Base-by-base conservation (phyloP, 2,797 vertebrate species). In the Ctenopoma kingsleyae region DNA sequence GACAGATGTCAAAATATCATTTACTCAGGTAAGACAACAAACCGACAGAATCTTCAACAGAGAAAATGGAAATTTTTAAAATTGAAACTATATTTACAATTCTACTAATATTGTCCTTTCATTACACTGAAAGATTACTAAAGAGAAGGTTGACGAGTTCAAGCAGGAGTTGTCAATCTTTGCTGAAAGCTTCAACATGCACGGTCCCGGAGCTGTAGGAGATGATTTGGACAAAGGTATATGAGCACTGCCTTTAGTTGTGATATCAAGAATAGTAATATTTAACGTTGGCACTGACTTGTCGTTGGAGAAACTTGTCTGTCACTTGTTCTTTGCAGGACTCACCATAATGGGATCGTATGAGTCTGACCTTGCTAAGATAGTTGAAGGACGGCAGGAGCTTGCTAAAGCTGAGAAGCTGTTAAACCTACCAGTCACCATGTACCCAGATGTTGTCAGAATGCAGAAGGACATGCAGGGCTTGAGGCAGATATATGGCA, bases 191-290 rank as follows among this genome's bases (percentile, higher is more conserved):
- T 97, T 99, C 66, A 87, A 90, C 40, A 74, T 53, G 0, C 87
- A 96, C 35, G 98, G 98, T 0, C 98, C 98, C 17, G 97, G 97
- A 62, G 92, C 96, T 57, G 95, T 97, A 36, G 97, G 96, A 15
- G 95, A 97, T 16, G 75, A 97, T 88, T 94, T 99, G 51, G 97
- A 98, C 16, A 94, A 92, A 95, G 98, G 98, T 98, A 87, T 67
- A 67, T 60, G 5, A 51, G 57, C 22, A 20, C 5, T 67, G 17
- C 2, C 5, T 25, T 23, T 40, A n/a, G 3, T n/a, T 54, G 6
- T 52, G 52, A 7, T 22, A 23, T 19, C 5, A 8, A 44, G 15
- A 72, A 22, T 8, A 57, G 44, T 50, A 35, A 27, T 60, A 5
- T 25, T 54, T 65, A 6, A 0, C 57, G 10, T 19, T 32, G 22